phyloP scores from a whole-genome alignment of 2,113 vertebrate species.

The Actenoides lindsayi region DNA sequence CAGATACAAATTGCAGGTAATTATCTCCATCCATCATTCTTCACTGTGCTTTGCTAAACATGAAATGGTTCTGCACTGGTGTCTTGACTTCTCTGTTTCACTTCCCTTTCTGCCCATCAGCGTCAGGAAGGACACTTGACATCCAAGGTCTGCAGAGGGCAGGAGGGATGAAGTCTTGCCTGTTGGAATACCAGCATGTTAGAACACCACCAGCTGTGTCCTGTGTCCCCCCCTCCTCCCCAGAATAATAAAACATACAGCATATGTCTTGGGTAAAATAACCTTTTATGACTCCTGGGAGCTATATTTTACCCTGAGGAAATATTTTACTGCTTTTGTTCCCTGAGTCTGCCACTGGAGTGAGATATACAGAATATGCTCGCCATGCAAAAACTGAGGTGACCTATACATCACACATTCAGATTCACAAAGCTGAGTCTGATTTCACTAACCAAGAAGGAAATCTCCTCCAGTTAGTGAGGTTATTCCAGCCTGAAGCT shows the following conservation, averaged over 20 bases:
- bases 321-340: constrained; percentile 65
- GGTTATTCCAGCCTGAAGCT: neutral
- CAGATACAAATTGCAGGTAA: constrained; percentile 21
- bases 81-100: neutral
- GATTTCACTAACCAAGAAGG: neutral
- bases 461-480: neutral
- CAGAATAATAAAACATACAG: constrained; percentile 35
- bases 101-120: neutral
- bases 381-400: constrained; percentile 24
- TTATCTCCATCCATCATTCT: constrained; percentile 49
- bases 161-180: neutral
- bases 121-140: neutral
- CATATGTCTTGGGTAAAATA: constrained; percentile 57
- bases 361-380: constrained; percentile 40
- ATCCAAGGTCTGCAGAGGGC: constrained; percentile 28
- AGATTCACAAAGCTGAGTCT: neutral
- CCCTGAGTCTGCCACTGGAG: neutral
- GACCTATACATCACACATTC: constrained; percentile 1
- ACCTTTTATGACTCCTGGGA: constrained; percentile 62
- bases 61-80: neutral
- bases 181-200: neutral
- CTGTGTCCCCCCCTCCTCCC: neutral
- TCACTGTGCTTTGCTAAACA: neutral
- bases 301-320: constrained; percentile 60
- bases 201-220: neutral